Evolutionary conservation across 2,888 invertebrate genomes (phyloP), one percentile per base, ranked within the genome.

Genomic region (Seira musarum): DNA sequence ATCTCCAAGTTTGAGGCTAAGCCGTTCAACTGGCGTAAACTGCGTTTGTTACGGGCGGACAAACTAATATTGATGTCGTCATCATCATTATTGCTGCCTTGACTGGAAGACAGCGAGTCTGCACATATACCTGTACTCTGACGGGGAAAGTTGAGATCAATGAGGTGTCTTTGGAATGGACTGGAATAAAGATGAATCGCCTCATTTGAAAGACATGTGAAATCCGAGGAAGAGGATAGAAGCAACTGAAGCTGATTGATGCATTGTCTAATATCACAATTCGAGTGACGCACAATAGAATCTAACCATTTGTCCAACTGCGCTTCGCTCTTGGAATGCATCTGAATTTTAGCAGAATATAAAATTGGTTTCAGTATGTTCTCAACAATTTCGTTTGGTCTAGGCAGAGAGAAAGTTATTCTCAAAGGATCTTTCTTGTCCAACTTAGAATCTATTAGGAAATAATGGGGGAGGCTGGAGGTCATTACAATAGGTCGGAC

Each of bases 401-500:
- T 74, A 8, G 84, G 86, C 8, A 64, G 21, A 1, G 22, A n/a
- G 65, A 85, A 84, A 1, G 72, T 22, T 15, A 86, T 82, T 57
- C 77, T 67, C 1, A 85, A 70, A 2, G 86, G 86, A 40, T 86
- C 84, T 57, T 82, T 85, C 61, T 68, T 81, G 25, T 84, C 84
- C 2, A 86, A 69, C 79, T 85, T 85, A 0, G 81, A 35, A 67
- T 86, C 86, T 22, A 86, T 67, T 1, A 63, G 10, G 24, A 22
- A 60, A 49, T 71, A 66, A 3, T 53, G 40, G 1, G 69, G 63
- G 13, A 75, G 30, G 8, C 74, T 63, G 15, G 83, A 82, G 0
- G 85, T 86, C 86, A 86, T 85, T 49, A 85, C 86, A 46, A 86
- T 86, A 5, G 86, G 86, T n/a, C 86, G 78, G n/a, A 83, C 82